phyloP scores from a whole-genome alignment of 2,797 vertebrate species.

The Taeniopygia guttata region DNA sequence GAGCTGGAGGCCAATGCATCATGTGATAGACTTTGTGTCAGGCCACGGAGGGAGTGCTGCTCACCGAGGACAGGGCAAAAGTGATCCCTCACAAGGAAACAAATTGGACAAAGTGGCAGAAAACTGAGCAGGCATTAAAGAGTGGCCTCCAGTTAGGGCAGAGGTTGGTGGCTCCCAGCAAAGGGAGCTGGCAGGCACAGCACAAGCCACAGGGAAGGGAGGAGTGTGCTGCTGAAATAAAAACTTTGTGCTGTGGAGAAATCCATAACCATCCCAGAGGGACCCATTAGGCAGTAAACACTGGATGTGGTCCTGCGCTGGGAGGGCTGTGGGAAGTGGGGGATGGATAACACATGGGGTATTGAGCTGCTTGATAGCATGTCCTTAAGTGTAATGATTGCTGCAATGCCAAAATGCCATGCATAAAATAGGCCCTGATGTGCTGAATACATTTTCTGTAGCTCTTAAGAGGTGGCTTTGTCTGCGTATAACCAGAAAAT shows the following conservation, averaged over 20 bases:
- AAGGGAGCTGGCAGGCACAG: neutral
- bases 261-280: neutral
- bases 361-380: neutral
- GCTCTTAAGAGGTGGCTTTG: neutral
- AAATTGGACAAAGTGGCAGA: neutral
- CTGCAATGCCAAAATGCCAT: neutral
- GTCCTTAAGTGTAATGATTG: conserved; percentile 1
- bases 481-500: neutral
- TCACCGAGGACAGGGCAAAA: neutral
- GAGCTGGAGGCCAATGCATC: conserved; percentile 24
- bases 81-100: neutral
- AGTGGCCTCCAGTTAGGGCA: neutral
- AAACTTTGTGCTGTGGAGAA: neutral
- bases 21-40: conserved; percentile 54
- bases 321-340: neutral
- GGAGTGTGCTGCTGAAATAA: neutral
- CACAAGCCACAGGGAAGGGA: neutral
- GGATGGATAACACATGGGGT: neutral
- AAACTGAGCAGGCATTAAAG: neutral
- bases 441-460: neutral
- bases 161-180: neutral
- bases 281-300: conserved; percentile 33
- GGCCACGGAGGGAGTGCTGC: neutral
- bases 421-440: neutral
- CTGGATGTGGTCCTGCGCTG: neutral